Base-by-base conservation (phyloP, 92 coral and sea anemone species). In the Pocillopora grandis region DNA sequence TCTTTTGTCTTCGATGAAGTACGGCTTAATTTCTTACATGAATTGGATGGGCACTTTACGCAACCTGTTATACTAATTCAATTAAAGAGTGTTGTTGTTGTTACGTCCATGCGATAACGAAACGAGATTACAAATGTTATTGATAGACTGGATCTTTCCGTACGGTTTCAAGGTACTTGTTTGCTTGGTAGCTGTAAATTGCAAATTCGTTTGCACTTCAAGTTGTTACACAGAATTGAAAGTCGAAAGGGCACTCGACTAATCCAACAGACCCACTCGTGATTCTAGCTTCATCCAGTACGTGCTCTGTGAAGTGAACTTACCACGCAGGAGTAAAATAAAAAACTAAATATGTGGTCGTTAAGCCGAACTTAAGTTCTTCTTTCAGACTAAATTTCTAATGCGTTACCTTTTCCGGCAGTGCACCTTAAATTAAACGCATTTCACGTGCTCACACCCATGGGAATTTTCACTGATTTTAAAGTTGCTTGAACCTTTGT, bases 1-100 rank as follows among this genome's bases (percentile, higher is more conserved):
- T 62, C 10, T 17, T 52, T 18, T 27, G 27, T 15, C 42, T 72
- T 73, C 49, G 64, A 83, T 42, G 15, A 42, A 21, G 72, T 62
- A 21, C 63, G 23, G 79, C 61, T 70, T 56, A 58, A 75, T 76
- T 84, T 78, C 80, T 62, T 35, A 66, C 75, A 66, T 16, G 56
- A 48, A 70, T 66, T 79, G 76, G 48, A 89, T 66, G 57, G 59
- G 78, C 84, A 86, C 88, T 76, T 83, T 85, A 67, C 66, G 75
- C 81, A 75, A 89, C 84, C 88, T 89, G 82, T 80, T 74, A 64
- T 62, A 75, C 71, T 85, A 89, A 89, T 89, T 89, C 81, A 85
- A 89, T 89, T 89, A 88, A 83, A 55, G 52, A 42, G 36, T 70
- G 80, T 66, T 65, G 83, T 80, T 65, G 82, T 80, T 89, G 86